Conservation (phyloP, 1,140 invertebrate genomes). For the Akabosia matsudoensis region DNA sequence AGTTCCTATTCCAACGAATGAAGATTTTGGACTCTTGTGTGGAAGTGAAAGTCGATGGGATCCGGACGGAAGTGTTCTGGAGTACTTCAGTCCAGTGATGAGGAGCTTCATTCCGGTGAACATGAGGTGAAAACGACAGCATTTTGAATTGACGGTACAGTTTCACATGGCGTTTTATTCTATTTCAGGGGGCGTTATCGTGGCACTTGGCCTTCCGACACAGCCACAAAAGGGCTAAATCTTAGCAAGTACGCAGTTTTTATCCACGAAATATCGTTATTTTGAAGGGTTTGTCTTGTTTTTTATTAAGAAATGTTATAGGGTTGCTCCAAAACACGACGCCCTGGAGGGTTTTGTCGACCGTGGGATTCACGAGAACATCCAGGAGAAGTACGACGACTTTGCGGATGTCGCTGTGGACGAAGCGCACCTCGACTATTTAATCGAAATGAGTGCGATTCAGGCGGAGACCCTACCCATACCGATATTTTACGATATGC, state of each 20-base stretch:
- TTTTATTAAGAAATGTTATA: neutral
- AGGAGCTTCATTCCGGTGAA: neutral
- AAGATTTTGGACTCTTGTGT: neutral
- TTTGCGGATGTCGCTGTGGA: neutral
- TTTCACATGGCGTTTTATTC: no score
- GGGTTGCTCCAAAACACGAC: conserved; percentile 15
- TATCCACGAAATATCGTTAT: neutral
- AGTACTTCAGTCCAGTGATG: conserved; percentile 16
- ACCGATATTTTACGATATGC: conserved; percentile 19
- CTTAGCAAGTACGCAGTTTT: conserved; percentile 19
- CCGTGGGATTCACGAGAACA: neutral
- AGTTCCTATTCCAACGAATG: neutral
- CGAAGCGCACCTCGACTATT: conserved; percentile 5
- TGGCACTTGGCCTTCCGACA: neutral
- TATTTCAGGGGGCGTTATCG: conserved; percentile 8
- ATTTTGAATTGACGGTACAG: neutral
- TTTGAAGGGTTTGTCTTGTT: neutral
- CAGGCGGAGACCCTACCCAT: conserved; percentile 14
- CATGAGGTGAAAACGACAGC: neutral
- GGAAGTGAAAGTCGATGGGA: neutral
- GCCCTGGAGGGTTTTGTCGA: conserved; percentile 14
- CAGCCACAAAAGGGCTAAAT: neutral
- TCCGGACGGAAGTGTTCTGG: neutral
- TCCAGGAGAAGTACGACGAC: conserved; percentile 11
- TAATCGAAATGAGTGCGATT: conserved; percentile 13